Percentiles rank a stretch among this genome's conserved stretches.
phyloP scores from a whole-genome alignment of 2,113 vertebrate species.

The Ammodytes marinus region DNA sequence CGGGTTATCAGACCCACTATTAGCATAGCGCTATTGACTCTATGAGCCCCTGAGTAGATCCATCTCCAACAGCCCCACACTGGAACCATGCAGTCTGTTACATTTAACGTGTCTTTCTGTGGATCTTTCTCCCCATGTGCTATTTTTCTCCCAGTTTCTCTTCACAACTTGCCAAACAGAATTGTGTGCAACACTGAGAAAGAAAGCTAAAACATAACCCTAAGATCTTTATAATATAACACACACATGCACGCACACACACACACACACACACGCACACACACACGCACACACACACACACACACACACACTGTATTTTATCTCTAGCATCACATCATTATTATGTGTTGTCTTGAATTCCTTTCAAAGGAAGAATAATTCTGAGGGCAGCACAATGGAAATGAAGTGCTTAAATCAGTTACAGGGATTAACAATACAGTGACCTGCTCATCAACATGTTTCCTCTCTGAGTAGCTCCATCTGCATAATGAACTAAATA shows the following conservation, averaged over 20 bases:
- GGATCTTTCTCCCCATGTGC: neutral
- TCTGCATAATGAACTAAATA: neutral
- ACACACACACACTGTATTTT: too few relatives aligned
- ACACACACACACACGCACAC: too few relatives aligned
- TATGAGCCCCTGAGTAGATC: neutral
- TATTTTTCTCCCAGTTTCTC: neutral
- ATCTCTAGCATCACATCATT: neutral
- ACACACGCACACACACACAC: too few relatives aligned
- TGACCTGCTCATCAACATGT: slow-evolving; percentile 67
- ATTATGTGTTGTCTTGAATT: slow-evolving; percentile 18
- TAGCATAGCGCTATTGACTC: neutral
- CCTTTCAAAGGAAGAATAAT: neutral
- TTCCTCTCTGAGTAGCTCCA: slow-evolving; percentile 52
- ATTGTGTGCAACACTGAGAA: neutral
- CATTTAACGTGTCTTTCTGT: neutral
- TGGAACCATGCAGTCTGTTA: neutral
- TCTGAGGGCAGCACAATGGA: slow-evolving; percentile 12
- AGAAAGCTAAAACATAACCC: neutral
- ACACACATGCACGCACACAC: neutral
- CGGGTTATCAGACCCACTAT: too few relatives aligned
- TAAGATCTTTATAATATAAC: neutral
- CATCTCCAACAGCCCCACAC: neutral
- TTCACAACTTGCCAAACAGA: neutral
- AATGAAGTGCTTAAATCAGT: slow-evolving; percentile 40
- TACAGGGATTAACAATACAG: slow-evolving; percentile 67